These are phyloP conservation scores for Plectropomus leopardus DNA, from an alignment of 2,113 vertebrate genomes.

Conservation along the genomic window DNA sequence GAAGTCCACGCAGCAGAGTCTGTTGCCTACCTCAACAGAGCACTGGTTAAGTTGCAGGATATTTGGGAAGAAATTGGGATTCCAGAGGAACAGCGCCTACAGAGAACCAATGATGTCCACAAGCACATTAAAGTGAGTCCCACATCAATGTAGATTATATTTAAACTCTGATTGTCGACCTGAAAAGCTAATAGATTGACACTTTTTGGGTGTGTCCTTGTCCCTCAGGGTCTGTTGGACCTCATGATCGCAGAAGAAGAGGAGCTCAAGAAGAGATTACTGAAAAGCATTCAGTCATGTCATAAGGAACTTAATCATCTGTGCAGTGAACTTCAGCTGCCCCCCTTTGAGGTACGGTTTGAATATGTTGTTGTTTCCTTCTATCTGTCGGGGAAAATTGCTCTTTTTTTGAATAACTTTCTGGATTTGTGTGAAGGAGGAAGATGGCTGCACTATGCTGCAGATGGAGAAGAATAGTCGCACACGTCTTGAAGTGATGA, in stretches of 20 bases:
- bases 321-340: slow-evolving; percentile 87
- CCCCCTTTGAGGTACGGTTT: slow-evolving; percentile 85
- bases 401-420: neutral
- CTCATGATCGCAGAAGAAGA: slow-evolving; percentile 94
- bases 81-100: slow-evolving; percentile 86
- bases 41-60: slow-evolving; percentile 86
- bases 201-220: neutral
- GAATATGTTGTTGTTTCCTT: neutral
- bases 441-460: slow-evolving; percentile 88
- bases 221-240: slow-evolving; percentile 88
- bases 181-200: neutral
- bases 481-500: slow-evolving; percentile 85
- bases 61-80: slow-evolving; percentile 93
- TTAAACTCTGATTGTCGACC: neutral
- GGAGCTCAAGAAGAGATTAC: slow-evolving; percentile 86
- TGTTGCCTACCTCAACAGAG: slow-evolving; percentile 88
- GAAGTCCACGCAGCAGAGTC: slow-evolving; percentile 92
- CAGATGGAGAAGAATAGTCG: slow-evolving; percentile 92
- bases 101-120: slow-evolving; percentile 89
- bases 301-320: slow-evolving; percentile 85
- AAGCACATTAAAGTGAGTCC: slow-evolving; percentile 90
- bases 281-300: slow-evolving; percentile 85
- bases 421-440: slow-evolving; percentile 75
- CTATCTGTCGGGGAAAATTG: neutral
- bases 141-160: neutral